Evolutionary conservation across 2,797 vertebrate genomes (phyloP).

Genomic region (Pristis pectinata): DNA sequence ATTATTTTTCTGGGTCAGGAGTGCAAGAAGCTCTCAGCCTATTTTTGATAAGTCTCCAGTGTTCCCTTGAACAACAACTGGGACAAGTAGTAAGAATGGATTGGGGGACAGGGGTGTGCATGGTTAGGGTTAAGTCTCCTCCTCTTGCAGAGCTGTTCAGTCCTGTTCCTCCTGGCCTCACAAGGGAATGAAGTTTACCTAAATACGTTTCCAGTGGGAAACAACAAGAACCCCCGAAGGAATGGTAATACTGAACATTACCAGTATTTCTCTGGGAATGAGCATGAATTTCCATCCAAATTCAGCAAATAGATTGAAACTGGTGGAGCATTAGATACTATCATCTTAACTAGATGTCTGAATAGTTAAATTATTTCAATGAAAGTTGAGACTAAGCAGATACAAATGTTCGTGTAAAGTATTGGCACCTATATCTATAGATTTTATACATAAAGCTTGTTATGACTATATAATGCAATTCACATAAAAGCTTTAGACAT

Average conservation of each 20-base stretch:
- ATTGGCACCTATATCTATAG: neutral
- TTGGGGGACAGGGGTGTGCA: neutral
- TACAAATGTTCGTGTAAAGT: neutral
- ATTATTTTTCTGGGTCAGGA: neutral
- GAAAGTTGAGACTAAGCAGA: neutral
- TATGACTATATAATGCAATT: neutral
- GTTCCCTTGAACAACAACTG: neutral
- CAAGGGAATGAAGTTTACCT: neutral
- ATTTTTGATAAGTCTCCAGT: neutral
- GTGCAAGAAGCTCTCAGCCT: neutral
- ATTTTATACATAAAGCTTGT: neutral
- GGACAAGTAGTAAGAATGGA: no score
- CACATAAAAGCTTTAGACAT: conserved; percentile 3
- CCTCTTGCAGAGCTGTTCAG: neutral
- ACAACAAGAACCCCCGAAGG: neutral
- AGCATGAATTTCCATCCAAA: neutral
- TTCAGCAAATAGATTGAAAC: neutral
- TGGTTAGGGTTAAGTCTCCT: neutral
- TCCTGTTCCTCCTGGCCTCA: neutral
- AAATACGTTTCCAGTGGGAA: neutral
- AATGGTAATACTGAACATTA: neutral
- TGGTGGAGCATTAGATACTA: neutral
- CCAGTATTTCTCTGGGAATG: neutral
- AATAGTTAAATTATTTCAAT: neutral
- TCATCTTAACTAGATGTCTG: neutral